phyloP scores from a whole-genome alignment of 2,113 vertebrate genomes.

The Aptenodytes forsteri region DNA sequence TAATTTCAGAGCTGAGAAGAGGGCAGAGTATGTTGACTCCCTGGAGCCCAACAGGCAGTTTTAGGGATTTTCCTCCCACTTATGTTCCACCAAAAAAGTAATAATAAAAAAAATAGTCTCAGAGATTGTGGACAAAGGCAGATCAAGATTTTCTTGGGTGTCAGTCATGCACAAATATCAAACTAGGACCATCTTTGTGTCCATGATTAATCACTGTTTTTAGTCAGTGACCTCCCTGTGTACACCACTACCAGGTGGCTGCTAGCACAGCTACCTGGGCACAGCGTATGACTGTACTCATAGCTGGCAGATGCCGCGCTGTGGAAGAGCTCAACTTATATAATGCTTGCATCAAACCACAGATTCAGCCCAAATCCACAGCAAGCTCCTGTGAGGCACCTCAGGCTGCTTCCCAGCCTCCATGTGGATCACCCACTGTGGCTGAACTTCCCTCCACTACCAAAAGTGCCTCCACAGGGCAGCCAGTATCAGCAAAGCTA shows the following conservation, averaged over 20 bases:
- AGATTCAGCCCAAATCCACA: background rate
- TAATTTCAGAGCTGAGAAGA: background rate
- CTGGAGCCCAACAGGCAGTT: background rate
- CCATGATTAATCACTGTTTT: background rate
- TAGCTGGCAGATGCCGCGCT: background rate
- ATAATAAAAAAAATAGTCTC: background rate
- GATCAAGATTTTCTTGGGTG: background rate
- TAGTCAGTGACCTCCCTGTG: background rate
- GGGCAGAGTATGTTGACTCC: background rate
- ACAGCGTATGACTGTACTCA: fast-evolving
- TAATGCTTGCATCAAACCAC: background rate
- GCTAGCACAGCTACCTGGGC: background rate
- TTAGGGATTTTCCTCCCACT: background rate
- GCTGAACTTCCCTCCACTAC: background rate
- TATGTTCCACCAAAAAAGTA: background rate
- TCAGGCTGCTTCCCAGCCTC: background rate
- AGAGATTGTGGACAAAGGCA: background rate
- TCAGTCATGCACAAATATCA: background rate
- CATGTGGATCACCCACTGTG: fast-evolving
- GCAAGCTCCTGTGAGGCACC: background rate
- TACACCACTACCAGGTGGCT: background rate
- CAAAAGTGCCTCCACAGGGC: background rate
- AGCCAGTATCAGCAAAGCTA: background rate
- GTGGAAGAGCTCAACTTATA: background rate
- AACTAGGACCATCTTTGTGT: background rate